Conservation (phyloP, 2,113 vertebrate genomes). For the Oryzias javanicus region DNA sequence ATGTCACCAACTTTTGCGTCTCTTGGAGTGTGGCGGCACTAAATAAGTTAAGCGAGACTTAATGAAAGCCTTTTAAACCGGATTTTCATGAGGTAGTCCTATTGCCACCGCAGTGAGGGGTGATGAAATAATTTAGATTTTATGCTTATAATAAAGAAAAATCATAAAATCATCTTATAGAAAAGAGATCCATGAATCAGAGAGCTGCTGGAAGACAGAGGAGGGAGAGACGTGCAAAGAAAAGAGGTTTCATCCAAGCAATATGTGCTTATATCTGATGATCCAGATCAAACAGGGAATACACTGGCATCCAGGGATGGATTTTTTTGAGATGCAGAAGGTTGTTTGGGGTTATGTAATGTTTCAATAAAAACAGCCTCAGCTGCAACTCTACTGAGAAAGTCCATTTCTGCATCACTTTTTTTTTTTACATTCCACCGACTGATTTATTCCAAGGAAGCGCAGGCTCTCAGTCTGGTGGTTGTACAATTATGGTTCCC, state of each 20-base stretch:
- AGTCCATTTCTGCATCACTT: not conserved
- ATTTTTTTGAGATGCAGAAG: too few species aligned
- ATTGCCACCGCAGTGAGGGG: slow-evolving; percentile 47
- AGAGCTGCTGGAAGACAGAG: slow-evolving; percentile 30
- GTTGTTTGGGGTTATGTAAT: not conserved
- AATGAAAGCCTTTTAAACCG: slow-evolving; percentile 52
- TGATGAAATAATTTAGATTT: slow-evolving; percentile 41
- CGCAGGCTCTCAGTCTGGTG: not conserved
- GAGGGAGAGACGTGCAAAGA: slow-evolving; percentile 1
- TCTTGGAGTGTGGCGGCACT: slow-evolving; percentile 10
- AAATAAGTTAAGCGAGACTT: slow-evolving; percentile 19
- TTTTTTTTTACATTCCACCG: slow-evolving; percentile 11
- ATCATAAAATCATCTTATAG: slow-evolving; percentile 51
- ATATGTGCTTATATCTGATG: slow-evolving; percentile 12
- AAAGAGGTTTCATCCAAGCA: slow-evolving; percentile 25
- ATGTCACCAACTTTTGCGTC: slow-evolving; percentile 12
- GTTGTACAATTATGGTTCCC: slow-evolving; percentile 13
- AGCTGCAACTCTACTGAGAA: slow-evolving; percentile 17
- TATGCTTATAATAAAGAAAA: slow-evolving; percentile 45
- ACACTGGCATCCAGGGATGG: too few species aligned
- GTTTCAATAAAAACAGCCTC: not conserved
- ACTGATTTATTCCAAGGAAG: slow-evolving; percentile 10
- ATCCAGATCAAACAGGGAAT: slow-evolving; percentile 25
- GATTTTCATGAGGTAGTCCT: slow-evolving; percentile 47
- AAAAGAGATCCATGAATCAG: slow-evolving; percentile 44